A percentile compares a stretch with the other conserved stretches of the same genome.
These are phyloP conservation scores for Agrochola circellaris DNA, from an alignment of 2,888 invertebrate species.

Conservation along the genomic window DNA sequence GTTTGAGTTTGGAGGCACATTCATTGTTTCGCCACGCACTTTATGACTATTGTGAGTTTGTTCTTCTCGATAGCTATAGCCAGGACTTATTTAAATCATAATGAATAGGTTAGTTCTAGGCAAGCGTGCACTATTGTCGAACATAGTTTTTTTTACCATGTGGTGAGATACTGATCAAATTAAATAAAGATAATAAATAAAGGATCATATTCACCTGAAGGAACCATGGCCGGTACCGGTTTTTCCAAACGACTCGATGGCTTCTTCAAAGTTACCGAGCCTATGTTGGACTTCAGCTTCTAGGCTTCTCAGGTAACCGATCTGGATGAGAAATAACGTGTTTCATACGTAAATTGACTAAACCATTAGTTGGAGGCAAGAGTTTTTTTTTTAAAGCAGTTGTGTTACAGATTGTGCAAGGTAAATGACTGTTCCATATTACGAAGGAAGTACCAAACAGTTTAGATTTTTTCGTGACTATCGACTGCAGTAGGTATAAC, in stretches of 20 bases:
- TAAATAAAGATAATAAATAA: neutral
- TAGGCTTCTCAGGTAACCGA: constrained; percentile 78
- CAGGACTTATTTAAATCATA: neutral
- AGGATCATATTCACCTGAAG: constrained; percentile 71
- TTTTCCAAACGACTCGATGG: constrained; percentile 76
- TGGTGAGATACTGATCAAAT: neutral
- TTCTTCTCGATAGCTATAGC: neutral
- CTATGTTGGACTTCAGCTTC: constrained; percentile 83
- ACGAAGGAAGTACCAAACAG: neutral
- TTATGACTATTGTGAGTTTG: neutral
- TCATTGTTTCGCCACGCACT: neutral
- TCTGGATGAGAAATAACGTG: constrained; percentile 65
- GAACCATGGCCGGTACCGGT: constrained; percentile 70
- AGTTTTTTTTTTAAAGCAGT: neutral
- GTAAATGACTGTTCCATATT: neutral
- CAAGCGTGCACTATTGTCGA: neutral
- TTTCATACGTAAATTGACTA: neutral
- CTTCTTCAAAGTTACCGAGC: constrained; percentile 69
- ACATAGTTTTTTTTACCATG: neutral
- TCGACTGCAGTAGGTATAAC: neutral
- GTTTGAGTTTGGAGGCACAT: no score
- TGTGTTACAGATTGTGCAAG: neutral
- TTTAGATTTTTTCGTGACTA: neutral
- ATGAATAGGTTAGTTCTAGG: no score
- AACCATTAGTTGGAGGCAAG: neutral